Evolutionary conservation across 2,113 vertebrate species (phyloP), one percentile per base, ranked within the genome.

Genomic region (Chloebia gouldiae): DNA sequence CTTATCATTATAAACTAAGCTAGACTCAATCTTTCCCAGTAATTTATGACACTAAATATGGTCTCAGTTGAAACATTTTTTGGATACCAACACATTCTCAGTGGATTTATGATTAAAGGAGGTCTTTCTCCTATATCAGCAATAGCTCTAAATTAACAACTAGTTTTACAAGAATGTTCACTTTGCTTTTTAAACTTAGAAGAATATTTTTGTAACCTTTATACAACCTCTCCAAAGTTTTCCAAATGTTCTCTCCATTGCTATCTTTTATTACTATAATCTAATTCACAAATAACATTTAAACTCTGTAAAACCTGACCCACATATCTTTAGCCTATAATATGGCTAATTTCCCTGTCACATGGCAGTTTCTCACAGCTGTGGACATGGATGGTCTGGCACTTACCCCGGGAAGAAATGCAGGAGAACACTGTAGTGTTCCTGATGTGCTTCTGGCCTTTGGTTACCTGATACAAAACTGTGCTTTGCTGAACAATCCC

Each of bases 201-300:
- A 59, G 86, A 87, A 8, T 93, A 95, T 90, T 97, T 96, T 91
- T 77, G 53, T 97, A 95, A 96, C 92, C 90, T 95, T 95, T 85
- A 77, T 78, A 83, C 42, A 92, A 95, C 91, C 92, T 87, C 89
- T 89, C 76, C 81, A 53, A 88, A 95, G 84, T 73, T 81, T 78
- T 70, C 61, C 81, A 88, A 87, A 90, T 33, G 77, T 93, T 95
- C 49, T 89, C 78, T 92, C 89, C 54, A 80, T 49, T 91, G 81
- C 91, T 95, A 85, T 95, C 89, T 96, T 95, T 89, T 91, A 91
- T 94, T 95, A 94, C 89, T 69, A 87, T 84, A 95, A 97, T 87
- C 89, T 93, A 96, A 95, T 95, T 95, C 89, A 95, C 91, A 91
- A 94, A 81, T 81, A 92, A 91, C 57, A 87, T 87, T 95, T 84